Percentiles rank a stretch among this genome's conserved stretches.
phyloP scores from a whole-genome alignment of 1,140 invertebrate species.

The Drosophila mayri region DNA sequence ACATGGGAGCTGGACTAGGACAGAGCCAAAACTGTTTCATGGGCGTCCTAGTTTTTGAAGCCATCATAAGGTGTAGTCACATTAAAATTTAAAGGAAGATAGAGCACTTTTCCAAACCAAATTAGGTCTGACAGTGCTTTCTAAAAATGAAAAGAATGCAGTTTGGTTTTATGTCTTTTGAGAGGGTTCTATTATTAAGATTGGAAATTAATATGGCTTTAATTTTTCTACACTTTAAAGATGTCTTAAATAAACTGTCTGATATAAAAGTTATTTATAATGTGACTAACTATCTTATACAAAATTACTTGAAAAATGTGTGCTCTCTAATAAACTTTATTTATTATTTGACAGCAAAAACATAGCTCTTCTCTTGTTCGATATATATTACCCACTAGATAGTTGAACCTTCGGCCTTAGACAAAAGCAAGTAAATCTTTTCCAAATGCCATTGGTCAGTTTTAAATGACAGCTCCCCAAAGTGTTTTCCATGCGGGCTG shows the following conservation, averaged over 20 bases:
- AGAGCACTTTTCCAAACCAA: not conserved
- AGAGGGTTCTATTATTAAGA: no score
- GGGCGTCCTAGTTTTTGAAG: slow-evolving; percentile 22
- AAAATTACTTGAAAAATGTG: not conserved
- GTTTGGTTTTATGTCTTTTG: not conserved
- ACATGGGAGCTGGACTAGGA: slow-evolving; percentile 14
- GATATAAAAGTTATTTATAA: not conserved
- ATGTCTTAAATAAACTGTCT: not conserved
- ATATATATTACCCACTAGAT: not conserved
- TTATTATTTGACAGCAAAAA: not conserved
- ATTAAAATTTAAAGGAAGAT: not conserved
- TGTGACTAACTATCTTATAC: not conserved
- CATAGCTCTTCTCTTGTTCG: not conserved
- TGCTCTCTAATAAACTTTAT: not conserved
- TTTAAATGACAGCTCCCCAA: slow-evolving; percentile 51
- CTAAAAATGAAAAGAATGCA: not conserved
- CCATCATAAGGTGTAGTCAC: not conserved
- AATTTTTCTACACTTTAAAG: not conserved
- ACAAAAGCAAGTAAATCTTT: slow-evolving; percentile 10
- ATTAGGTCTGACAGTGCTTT: not conserved
- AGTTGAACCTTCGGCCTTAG: not conserved
- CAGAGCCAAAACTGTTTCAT: slow-evolving; percentile 1
- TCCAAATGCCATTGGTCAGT: slow-evolving; percentile 59
- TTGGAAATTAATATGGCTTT: not conserved
- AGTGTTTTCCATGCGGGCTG: slow-evolving; percentile 18